Conservation (phyloP, 2,888 invertebrate genomes). For the Omphaloscelis lunosa region DNA sequence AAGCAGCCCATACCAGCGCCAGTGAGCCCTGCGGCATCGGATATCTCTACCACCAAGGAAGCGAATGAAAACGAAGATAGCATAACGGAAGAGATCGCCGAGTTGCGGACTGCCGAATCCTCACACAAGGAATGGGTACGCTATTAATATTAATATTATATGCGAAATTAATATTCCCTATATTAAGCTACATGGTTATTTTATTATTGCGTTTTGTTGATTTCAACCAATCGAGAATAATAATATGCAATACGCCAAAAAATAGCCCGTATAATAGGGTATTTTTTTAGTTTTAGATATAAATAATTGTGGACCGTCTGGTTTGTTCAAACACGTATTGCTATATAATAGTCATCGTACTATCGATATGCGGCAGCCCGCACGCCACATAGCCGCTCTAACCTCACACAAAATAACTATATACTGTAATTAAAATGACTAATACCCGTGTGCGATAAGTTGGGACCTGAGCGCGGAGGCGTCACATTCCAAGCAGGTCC, state of each 20-base stretch:
- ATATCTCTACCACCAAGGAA: constrained; percentile 59
- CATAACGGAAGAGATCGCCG: constrained; percentile 80
- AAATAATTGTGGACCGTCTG: background rate
- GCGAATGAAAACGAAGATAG: constrained; percentile 76
- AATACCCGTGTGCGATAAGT: too few relatives aligned
- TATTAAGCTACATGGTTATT: constrained; percentile 27
- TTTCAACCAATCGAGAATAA: background rate
- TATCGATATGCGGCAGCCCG: constrained; percentile 77
- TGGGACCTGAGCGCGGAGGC: too few relatives aligned
- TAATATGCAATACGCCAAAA: background rate
- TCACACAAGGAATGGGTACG: constrained; percentile 82
- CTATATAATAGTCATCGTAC: background rate
- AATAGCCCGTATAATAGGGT: background rate
- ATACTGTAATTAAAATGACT: constrained; percentile 2
- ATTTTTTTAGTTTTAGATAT: background rate
- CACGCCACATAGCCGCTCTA: constrained; percentile 63
- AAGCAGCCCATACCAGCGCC: constrained; percentile 75
- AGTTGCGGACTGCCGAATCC: constrained; percentile 75
- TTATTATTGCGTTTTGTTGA: constrained; percentile 39
- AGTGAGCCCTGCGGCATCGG: constrained; percentile 63
- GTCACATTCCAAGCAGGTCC: too few relatives aligned
- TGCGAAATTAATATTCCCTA: constrained; percentile 29
- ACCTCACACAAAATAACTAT: constrained; percentile 21
- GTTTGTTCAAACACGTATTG: background rate
- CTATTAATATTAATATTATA: too few relatives aligned